Percentiles rank a stretch among this genome's conserved stretches.
phyloP scores from a whole-genome alignment of 2,888 invertebrate species.

The Torymus tubicola region DNA sequence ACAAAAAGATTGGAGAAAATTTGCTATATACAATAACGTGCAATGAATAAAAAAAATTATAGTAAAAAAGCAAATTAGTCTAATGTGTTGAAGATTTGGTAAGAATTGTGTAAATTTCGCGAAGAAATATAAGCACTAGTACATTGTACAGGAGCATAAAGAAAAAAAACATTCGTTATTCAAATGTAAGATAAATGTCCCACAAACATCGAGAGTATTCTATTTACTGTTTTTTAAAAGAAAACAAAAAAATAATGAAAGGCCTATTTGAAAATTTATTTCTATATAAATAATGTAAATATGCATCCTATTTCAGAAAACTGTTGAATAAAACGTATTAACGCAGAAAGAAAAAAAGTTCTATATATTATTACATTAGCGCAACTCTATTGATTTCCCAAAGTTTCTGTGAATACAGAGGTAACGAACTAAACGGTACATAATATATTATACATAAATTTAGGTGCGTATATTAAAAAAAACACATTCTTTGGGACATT shows the following conservation, averaged over 20 bases:
- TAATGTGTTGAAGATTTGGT: not conserved
- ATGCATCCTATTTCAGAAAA: constrained; percentile 28
- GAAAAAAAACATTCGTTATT: constrained; percentile 1
- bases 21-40: too few species aligned
- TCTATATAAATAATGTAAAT: constrained; percentile 44
- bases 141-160: not conserved
- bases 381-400: constrained; percentile 4
- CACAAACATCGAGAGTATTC: constrained; percentile 5
- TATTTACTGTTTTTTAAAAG: constrained; percentile 21
- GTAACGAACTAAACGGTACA: too few species aligned
- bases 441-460: constrained; percentile 28
- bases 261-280: constrained; percentile 37
- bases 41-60: not conserved
- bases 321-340: constrained; percentile 6
- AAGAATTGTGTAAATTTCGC: not conserved
- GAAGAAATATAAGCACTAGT: not conserved
- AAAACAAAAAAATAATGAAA: not conserved
- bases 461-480: constrained; percentile 24
- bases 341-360: not conserved
- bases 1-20: too few species aligned
- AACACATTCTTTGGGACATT: constrained; percentile 40
- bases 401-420: constrained; percentile 13
- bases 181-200: constrained; percentile 40
- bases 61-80: constrained; percentile 4
- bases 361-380: constrained; percentile 2